A percentile compares a stretch with the other conserved stretches of the same genome.
These are phyloP conservation scores for Agrilus biguttatus DNA, from an alignment of 2,888 invertebrate genomes.

Conservation along the genomic window DNA sequence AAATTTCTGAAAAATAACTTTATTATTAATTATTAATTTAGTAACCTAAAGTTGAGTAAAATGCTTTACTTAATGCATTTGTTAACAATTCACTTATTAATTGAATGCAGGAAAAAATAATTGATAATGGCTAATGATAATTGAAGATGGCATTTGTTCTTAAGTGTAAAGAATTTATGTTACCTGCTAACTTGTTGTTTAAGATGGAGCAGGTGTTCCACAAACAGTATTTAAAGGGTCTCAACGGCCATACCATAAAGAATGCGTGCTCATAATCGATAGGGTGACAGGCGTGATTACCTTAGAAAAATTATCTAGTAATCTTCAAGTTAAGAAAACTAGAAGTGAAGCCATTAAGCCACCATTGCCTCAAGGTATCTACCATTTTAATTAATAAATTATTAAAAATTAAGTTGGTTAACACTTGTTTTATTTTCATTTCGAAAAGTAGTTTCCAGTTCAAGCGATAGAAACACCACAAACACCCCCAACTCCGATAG, in stretches of 20 bases:
- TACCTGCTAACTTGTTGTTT: conserved; percentile 8
- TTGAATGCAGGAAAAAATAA: no score
- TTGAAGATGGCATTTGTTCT: background rate
- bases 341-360: conserved; percentile 40
- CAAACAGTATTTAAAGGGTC: conserved; percentile 93
- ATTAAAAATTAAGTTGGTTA: no score
- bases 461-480: no score
- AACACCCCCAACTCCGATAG: conserved; percentile 2
- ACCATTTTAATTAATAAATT: no score
- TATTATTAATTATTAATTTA: no score
- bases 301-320: conserved; percentile 79
- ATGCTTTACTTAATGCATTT: no score
- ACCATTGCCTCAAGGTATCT: conserved; percentile 18
- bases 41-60: no score
- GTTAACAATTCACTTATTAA: no score
- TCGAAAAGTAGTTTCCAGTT: no score
- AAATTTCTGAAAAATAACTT: no score
- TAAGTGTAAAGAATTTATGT: background rate
- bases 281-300: conserved; percentile 85
- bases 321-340: conserved; percentile 87
- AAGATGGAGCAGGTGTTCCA: conserved; percentile 79
- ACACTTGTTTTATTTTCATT: no score
- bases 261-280: conserved; percentile 91
- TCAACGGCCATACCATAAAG: conserved; percentile 80
- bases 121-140: background rate